phyloP scores from a whole-genome alignment of 2,113 vertebrate species.

The Marcusenius ussheri region DNA sequence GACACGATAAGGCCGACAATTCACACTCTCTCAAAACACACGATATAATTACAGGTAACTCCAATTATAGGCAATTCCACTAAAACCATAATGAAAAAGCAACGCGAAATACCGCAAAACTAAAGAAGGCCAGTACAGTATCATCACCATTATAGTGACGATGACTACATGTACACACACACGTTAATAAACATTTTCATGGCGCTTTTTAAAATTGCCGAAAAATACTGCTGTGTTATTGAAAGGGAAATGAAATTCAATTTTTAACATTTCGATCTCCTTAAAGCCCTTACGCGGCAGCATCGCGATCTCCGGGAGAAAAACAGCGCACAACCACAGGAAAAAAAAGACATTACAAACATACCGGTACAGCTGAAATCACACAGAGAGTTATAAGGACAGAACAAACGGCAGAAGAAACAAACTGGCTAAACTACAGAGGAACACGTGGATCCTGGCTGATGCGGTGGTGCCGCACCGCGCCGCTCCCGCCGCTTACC shows the following conservation, averaged over 20 bases:
- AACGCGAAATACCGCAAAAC: neutral
- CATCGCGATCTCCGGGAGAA: neutral
- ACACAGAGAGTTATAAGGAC: neutral
- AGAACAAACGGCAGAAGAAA: neutral
- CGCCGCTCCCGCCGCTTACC: conserved; percentile 56
- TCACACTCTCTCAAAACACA: neutral
- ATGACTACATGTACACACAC: neutral
- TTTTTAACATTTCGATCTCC: neutral
- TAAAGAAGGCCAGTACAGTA: neutral
- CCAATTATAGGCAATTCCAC: neutral
- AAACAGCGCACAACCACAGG: neutral
- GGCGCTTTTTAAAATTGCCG: neutral
- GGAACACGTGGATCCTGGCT: neutral
- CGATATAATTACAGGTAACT: neutral
- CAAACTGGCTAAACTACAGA: neutral
- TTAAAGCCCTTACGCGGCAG: neutral
- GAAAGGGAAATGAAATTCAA: neutral
- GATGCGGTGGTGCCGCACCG: neutral
- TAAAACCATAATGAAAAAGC: neutral
- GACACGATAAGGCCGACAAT: neutral
- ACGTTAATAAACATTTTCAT: neutral
- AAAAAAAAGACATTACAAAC: neutral
- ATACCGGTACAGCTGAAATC: neutral
- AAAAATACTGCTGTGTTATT: neutral
- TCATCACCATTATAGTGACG: neutral